Base-by-base conservation (phyloP, 2,797 vertebrate genomes). In the Oophaga sylvatica region DNA sequence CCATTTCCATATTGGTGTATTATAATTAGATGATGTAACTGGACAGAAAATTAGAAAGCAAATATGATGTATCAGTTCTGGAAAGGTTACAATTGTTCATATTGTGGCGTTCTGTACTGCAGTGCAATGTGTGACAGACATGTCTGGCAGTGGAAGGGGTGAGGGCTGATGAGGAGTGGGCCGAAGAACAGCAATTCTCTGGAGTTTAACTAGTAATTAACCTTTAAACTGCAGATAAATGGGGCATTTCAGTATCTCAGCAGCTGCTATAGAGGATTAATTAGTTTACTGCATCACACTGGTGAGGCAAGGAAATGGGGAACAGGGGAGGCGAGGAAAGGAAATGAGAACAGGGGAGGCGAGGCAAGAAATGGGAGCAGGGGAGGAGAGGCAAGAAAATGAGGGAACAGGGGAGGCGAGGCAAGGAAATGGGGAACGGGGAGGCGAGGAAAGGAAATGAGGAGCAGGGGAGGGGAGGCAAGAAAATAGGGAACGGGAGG, bases 191-290 rank as follows among this genome's bases (percentile, higher is more conserved):
- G 63, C 60, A 84, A 84, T 84, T 75, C 87, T 79, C 87, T 63
- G 63, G 87, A 84, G 87, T 65, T 80, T 83, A 84, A 84, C 87
- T 84, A 84, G 81, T 84, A 84, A 88, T 88, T 88, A 88, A 88
- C 87, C 87, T 88, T 88, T 88, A 88, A 84, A 88, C 87, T 88
- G 87, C 87, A 88, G 87, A 88, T 84, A 88, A 88, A 88, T 88
- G 76, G 81, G 82, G 82, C 87, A 88, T 83, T 88, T 84, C 82
- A 88, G 76, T 56, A 62, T 88, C 76, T 78, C 87, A 84, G 87
- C 81, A 84, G 82, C 81, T 84, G 81, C 80, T 88, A 71, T 53
- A 45, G 87, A 84, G 76, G 80, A 88, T 84, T 84, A 80, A 88
- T 88, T 73, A 88, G 87, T 80, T 88, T 84, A 62, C 31, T 35